phyloP scores from a whole-genome alignment of 2,888 invertebrate species.

The Therioaphis trifolii region DNA sequence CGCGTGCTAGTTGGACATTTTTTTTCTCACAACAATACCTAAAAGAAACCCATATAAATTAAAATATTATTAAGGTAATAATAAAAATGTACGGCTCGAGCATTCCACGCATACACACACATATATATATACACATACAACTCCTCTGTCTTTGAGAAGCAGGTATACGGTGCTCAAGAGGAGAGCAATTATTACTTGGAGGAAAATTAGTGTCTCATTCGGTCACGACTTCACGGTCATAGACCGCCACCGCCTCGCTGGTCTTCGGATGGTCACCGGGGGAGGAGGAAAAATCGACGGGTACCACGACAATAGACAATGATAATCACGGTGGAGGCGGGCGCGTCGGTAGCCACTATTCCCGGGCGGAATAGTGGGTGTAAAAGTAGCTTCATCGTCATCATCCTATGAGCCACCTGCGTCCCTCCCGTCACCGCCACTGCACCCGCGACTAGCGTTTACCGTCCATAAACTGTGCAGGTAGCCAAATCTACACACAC shows the following conservation, averaged over 20 bases:
- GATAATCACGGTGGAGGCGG: constrained; percentile 58
- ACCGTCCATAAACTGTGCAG: not conserved
- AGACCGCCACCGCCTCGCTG: constrained; percentile 1
- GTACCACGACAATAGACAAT: constrained; percentile 51
- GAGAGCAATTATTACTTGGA: not conserved
- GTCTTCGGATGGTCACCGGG: not conserved
- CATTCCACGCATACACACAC: not conserved
- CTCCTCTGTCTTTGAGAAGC: not conserved
- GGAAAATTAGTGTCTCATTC: constrained; percentile 51
- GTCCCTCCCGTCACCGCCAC: not conserved
- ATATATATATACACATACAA: not conserved
- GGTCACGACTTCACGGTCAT: constrained; percentile 57
- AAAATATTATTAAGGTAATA: not conserved
- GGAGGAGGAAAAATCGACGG: not conserved
- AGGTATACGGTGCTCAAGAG: not conserved
- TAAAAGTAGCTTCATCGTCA: constrained; percentile 38
- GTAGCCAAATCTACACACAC: not conserved
- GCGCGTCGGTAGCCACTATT: constrained; percentile 37
- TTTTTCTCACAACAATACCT: not conserved
- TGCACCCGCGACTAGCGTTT: not conserved
- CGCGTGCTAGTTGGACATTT: not conserved
- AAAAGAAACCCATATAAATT: not conserved
- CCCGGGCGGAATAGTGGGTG: constrained; percentile 61
- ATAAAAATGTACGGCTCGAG: not conserved
- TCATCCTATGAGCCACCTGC: constrained; percentile 39